phyloP scores from a whole-genome alignment of 2,797 vertebrate genomes.

The Cryptoprocta ferox region DNA sequence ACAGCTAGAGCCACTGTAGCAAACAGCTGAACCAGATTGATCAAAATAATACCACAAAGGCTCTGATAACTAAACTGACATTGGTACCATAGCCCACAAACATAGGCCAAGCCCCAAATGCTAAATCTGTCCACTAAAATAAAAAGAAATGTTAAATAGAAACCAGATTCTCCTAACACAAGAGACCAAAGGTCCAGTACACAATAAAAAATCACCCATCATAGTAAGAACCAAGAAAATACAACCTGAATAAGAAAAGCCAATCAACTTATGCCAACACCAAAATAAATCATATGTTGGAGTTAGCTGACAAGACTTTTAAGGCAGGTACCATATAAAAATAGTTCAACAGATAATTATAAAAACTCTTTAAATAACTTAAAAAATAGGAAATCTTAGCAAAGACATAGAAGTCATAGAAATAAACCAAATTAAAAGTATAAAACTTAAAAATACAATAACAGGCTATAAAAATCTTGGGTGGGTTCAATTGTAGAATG shows the following conservation, averaged over 20 bases:
- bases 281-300: neutral
- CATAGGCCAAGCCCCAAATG: accelerated
- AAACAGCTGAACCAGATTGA: neutral
- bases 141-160: neutral
- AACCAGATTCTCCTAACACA: neutral
- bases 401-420: neutral
- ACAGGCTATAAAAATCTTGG: neutral
- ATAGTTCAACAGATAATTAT: neutral
- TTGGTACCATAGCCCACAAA: neutral
- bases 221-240: neutral
- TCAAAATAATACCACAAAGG: neutral
- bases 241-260: neutral
- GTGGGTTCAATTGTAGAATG: neutral
- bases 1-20: neutral
- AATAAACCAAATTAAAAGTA: neutral
- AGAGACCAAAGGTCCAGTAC: neutral
- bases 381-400: neutral
- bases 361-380: neutral
- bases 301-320: neutral
- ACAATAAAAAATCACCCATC: neutral
- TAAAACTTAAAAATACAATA: neutral
- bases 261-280: neutral
- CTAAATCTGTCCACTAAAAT: neutral
- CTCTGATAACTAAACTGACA: neutral
- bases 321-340: neutral